These are phyloP conservation scores for Drosophila eugracilis DNA, from an alignment of 1,140 invertebrate species.

Conservation along the genomic window DNA sequence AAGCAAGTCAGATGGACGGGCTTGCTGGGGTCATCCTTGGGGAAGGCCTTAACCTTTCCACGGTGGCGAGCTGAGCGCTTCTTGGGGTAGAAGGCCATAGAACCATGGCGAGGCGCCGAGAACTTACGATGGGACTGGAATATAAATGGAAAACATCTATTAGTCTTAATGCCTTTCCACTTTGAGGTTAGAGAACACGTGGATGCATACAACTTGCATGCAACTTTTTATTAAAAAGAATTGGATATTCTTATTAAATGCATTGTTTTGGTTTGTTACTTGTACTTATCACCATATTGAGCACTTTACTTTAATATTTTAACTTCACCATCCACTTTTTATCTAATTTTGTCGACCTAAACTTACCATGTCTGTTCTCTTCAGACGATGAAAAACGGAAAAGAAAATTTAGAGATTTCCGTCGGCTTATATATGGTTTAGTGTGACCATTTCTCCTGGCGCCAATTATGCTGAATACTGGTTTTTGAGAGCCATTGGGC, in stretches of 20 bases:
- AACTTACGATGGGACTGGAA: constrained; percentile 99
- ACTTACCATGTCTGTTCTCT: constrained; percentile 79
- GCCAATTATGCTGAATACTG: neutral
- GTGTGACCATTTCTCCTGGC: neutral
- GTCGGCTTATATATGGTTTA: neutral
- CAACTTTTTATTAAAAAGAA: too few species aligned
- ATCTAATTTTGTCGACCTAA: neutral
- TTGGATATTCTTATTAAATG: too few species aligned
- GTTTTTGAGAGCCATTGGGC: too few species aligned
- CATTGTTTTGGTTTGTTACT: too few species aligned
- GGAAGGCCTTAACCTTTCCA: constrained; percentile 99
- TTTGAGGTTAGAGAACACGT: constrained; percentile 24
- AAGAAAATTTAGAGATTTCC: constrained; percentile 45
- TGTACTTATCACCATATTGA: neutral
- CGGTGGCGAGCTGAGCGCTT: constrained; percentile 97
- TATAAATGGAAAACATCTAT: neutral
- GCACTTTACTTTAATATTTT: neutral
- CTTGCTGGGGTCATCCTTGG: constrained; percentile 98
- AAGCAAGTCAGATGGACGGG: constrained; percentile 99
- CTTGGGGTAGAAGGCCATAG: constrained; percentile 99
- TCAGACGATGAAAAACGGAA: constrained; percentile 76
- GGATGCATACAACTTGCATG: neutral
- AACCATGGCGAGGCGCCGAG: constrained; percentile 99
- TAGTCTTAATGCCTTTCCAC: neutral
- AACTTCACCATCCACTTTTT: neutral